Evolutionary conservation across 2,113 vertebrate genomes (phyloP).

Genomic region (Setophaga coronata): DNA sequence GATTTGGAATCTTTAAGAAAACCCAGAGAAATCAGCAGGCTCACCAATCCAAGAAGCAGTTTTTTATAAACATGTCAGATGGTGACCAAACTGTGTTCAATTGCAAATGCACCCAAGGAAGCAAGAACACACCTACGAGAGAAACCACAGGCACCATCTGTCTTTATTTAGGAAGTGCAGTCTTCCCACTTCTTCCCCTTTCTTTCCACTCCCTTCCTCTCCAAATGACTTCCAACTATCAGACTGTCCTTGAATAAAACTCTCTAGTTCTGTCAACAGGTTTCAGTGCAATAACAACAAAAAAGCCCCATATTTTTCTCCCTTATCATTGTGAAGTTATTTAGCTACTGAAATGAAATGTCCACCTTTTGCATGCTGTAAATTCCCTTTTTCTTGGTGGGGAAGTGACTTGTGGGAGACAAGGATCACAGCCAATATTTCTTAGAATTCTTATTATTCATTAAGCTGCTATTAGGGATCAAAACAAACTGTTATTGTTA

Average conservation of each 20-base stretch:
- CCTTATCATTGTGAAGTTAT: background rate
- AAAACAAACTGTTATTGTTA: background rate
- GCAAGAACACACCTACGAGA: background rate
- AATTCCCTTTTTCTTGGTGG: background rate
- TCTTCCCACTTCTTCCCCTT: slow-evolving; percentile 3
- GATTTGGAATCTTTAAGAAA: background rate
- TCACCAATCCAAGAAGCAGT: background rate
- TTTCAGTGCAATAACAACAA: background rate
- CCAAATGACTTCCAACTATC: background rate
- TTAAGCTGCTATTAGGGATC: background rate
- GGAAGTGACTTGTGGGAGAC: background rate
- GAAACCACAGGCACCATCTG: slow-evolving; percentile 4
- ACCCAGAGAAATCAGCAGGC: background rate
- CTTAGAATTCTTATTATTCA: background rate
- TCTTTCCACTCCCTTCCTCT: background rate
- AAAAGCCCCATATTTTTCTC: background rate
- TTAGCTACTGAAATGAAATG: background rate
- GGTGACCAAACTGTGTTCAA: background rate
- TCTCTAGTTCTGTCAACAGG: background rate
- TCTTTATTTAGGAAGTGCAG: slow-evolving; percentile 12
- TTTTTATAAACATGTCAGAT: background rate
- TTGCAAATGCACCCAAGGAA: background rate
- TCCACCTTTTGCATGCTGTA: background rate
- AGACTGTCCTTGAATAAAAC: background rate
- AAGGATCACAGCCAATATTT: background rate